Evolutionary conservation across 2,113 vertebrate species (phyloP).

Genomic region (Ptilorrhoa leucosticta): DNA sequence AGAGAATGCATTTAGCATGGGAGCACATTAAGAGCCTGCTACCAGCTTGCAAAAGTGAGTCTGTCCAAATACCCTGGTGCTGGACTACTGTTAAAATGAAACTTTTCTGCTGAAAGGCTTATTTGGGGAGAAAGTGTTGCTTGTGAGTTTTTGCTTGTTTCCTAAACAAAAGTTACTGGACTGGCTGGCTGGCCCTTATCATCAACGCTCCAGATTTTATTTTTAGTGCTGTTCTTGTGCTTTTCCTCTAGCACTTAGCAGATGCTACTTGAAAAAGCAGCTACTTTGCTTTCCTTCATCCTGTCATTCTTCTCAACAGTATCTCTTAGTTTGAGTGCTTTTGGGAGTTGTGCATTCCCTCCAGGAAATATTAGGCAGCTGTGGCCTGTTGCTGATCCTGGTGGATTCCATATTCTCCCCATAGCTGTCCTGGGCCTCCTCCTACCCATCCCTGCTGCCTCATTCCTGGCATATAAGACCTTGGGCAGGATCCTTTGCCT

Average conservation of each 20-base stretch:
- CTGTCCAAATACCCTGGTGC: background rate
- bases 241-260: background rate
- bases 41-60: background rate
- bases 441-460: background rate
- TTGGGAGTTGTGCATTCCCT: background rate
- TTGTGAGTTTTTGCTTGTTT: background rate
- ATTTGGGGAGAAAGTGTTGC: background rate
- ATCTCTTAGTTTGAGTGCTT: background rate
- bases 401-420: background rate
- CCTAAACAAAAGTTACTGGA: background rate
- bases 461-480: background rate
- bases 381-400: background rate
- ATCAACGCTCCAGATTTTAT: background rate
- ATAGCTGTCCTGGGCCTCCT: background rate
- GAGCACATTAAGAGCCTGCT: accelerated
- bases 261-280: background rate
- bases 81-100: background rate
- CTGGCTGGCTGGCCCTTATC: background rate
- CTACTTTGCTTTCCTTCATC: background rate
- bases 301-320: background rate
- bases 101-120: background rate
- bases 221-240: background rate
- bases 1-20: background rate
- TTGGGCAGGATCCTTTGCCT: background rate
- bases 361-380: background rate